Percentiles rank a stretch among this genome's conserved stretches.
Evolutionary conservation across 1,140 invertebrate genomes (phyloP).

Genomic region (Drosophila repletoides): DNA sequence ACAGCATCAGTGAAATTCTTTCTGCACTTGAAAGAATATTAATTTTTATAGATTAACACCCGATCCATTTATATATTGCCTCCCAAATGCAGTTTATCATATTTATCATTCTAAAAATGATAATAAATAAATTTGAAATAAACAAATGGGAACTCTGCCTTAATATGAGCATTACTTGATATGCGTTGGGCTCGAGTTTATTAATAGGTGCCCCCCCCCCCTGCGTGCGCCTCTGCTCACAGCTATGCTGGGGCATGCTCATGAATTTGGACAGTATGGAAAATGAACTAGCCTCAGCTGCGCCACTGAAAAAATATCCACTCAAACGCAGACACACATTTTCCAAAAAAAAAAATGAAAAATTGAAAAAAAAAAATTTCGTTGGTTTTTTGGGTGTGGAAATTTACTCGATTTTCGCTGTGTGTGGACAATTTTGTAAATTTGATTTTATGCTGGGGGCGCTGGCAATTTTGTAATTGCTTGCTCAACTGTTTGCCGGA

Average conservation of each 20-base stretch:
- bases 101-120: no score
- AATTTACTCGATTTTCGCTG: slow-evolving; percentile 53
- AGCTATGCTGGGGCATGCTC: slow-evolving; percentile 52
- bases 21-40: no score
- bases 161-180: no score
- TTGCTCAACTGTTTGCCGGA: slow-evolving; percentile 45
- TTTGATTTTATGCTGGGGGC: slow-evolving; percentile 34
- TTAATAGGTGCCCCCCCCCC: no score
- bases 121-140: no score
- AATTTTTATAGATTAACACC: no score
- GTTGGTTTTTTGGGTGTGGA: slow-evolving; percentile 25
- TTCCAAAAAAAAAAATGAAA: slow-evolving; percentile 6
- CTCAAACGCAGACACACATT: not conserved
- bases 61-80: no score
- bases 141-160: no score
- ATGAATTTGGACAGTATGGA: slow-evolving; percentile 64
- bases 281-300: slow-evolving; percentile 61
- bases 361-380: not conserved
- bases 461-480: not conserved
- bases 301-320: slow-evolving; percentile 23
- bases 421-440: slow-evolving; percentile 55
- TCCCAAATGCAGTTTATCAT: no score
- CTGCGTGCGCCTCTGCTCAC: no score
- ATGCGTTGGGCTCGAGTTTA: no score
- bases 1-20: no score